Percentiles rank a stretch among this genome's conserved stretches.
These are phyloP conservation scores for Zygaena filipendulae DNA, from an alignment of 2,888 invertebrate genomes.

Conservation along the genomic window DNA sequence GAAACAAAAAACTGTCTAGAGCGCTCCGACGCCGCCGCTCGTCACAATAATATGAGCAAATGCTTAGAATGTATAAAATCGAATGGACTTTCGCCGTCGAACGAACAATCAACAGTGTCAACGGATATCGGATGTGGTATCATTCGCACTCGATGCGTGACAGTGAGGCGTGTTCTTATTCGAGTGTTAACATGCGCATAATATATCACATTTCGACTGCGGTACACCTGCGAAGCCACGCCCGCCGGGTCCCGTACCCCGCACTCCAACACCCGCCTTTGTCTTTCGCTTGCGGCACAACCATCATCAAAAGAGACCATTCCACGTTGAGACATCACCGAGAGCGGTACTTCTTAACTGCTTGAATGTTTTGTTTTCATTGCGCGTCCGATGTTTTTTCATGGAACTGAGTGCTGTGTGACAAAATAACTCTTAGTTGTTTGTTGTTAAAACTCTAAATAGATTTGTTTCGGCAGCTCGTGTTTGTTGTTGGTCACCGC, in stretches of 20 bases:
- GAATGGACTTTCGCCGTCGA: constrained; percentile 41
- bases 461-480: no score
- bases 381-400: constrained; percentile 32
- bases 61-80: no score
- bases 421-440: constrained; percentile 32
- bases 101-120: constrained; percentile 43
- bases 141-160: constrained; percentile 42
- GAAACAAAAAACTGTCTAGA: no score
- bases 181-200: constrained; percentile 60
- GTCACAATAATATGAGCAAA: no score
- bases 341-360: constrained; percentile 33
- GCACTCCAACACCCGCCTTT: constrained; percentile 23
- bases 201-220: constrained; percentile 50
- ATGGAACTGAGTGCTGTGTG: constrained; percentile 48
- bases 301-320: constrained; percentile 50
- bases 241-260: constrained; percentile 26
- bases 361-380: constrained; percentile 18
- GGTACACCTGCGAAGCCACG: constrained; percentile 58
- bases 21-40: no score
- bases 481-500: constrained; percentile 15
- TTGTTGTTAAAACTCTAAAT: no score
- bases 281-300: constrained; percentile 39
- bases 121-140: constrained; percentile 25
- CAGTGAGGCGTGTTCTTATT: constrained; percentile 55
- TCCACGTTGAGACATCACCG: constrained; percentile 42